Evolutionary conservation across 2,888 invertebrate species (phyloP).

Genomic region (Orchesella flavescens): DNA sequence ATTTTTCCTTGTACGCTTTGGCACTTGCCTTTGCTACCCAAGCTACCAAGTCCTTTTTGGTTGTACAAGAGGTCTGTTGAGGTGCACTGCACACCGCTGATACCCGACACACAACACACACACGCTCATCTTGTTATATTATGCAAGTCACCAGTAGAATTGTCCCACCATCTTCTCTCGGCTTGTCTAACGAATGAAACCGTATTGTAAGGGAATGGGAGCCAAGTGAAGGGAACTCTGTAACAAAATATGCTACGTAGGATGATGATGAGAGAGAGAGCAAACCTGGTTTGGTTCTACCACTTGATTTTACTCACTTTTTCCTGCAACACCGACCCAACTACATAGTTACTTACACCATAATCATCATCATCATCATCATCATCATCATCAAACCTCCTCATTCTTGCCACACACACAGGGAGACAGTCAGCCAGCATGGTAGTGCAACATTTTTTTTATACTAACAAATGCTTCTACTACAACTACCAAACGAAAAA

Average conservation of each 20-base stretch:
- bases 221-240: constrained; percentile 45
- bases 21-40: not conserved
- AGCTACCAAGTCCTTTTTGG: not conserved
- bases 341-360: constrained; percentile 14
- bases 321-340: constrained; percentile 32
- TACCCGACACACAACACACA: constrained; percentile 54
- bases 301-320: constrained; percentile 57
- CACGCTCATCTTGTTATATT: constrained; percentile 26
- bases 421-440: constrained; percentile 14
- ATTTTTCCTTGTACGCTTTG: constrained; percentile 34
- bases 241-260: constrained; percentile 21
- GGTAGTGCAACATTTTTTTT: constrained; percentile 2
- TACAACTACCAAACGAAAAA: constrained; percentile 13
- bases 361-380: constrained; percentile 21
- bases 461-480: not conserved
- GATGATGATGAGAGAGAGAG: constrained; percentile 22
- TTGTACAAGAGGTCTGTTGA: constrained; percentile 44
- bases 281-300: constrained; percentile 19
- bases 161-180: constrained; percentile 37
- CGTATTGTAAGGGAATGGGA: constrained; percentile 25
- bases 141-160: constrained; percentile 31
- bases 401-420: constrained; percentile 14
- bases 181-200: constrained; percentile 29
- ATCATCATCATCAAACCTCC: constrained; percentile 23
- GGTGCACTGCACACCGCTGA: constrained; percentile 59